Evolutionary conservation across 1,140 invertebrate species (phyloP).

Genomic region (Coptotermes formosanus): DNA sequence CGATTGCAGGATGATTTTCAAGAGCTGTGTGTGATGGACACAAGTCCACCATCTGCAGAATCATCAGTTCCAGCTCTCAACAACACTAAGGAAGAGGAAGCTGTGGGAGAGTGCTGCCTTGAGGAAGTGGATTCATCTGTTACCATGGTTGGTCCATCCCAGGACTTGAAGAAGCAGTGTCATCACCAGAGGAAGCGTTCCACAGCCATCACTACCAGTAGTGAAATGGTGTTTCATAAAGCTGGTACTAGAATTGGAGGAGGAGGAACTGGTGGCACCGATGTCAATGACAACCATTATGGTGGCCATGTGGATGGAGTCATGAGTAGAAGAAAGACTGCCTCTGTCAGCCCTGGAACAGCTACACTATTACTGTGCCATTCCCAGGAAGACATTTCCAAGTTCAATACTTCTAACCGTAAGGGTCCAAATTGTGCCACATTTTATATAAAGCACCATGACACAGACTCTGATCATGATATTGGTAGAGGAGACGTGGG

Average conservation of each 20-base stretch:
- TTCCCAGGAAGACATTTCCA: not conserved
- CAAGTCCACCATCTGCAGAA: conserved; percentile 39
- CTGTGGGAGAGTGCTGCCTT: not conserved
- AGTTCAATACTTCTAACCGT: conserved; percentile 58
- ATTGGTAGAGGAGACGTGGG: conserved; percentile 34
- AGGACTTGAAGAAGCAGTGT: not conserved
- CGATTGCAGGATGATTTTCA: conserved; percentile 47
- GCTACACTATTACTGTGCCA: not conserved
- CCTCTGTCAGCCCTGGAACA: not conserved
- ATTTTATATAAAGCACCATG: conserved; percentile 79
- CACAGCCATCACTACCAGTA: not conserved
- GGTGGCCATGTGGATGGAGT: not conserved
- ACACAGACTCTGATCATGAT: conserved; percentile 73
- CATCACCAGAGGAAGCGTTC: not conserved
- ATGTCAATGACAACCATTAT: not conserved
- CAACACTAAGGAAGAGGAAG: not conserved
- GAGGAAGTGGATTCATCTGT: not conserved
- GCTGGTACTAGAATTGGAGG: not conserved
- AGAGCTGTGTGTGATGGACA: conserved; percentile 48
- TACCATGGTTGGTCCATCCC: not conserved
- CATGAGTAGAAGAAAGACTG: not conserved
- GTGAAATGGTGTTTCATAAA: not conserved
- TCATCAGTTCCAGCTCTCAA: not conserved
- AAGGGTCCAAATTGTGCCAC: conserved; percentile 77
- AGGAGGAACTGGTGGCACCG: not conserved